Percentiles rank a stretch among this genome's conserved stretches.
Evolutionary conservation across 2,888 invertebrate species (phyloP).

Genomic region (Drosophila pseudotakahashii): DNA sequence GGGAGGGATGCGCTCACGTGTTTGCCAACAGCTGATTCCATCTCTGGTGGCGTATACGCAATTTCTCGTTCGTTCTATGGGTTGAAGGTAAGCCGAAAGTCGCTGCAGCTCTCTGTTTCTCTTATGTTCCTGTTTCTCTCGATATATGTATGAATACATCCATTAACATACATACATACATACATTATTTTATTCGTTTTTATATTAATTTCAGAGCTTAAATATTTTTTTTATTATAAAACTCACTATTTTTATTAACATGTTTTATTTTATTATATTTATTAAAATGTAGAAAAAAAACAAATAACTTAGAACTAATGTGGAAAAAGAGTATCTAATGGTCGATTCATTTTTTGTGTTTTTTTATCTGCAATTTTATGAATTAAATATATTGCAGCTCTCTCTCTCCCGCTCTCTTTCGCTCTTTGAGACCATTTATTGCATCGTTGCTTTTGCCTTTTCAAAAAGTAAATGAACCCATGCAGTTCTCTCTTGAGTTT

Average conservation of each 20-base stretch:
- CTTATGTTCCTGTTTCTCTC: neutral
- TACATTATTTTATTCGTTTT: no score
- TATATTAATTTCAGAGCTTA: no score
- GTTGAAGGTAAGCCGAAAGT: slow-evolving; percentile 3
- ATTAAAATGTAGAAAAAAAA: no score
- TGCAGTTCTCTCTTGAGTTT: slow-evolving; percentile 16
- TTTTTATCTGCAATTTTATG: slow-evolving; percentile 50
- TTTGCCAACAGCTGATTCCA: slow-evolving; percentile 31
- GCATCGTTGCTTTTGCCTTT: slow-evolving; percentile 36
- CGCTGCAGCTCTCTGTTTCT: neutral
- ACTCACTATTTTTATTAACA: no score
- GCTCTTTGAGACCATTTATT: no score
- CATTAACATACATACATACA: no score
- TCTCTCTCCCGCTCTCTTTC: slow-evolving; percentile 1
- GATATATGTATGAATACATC: neutral
- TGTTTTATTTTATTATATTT: no score
- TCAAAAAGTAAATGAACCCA: slow-evolving; percentile 66
- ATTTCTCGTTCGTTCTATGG: slow-evolving; percentile 19
- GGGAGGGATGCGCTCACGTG: slow-evolving; percentile 23
- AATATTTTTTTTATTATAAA: no score
- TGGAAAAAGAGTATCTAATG: neutral
- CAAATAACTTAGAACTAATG: no score
- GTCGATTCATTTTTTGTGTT: neutral
- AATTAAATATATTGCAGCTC: slow-evolving; percentile 58
- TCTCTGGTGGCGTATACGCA: slow-evolving; percentile 32